phyloP scores from a whole-genome alignment of 2,113 vertebrate genomes.

The Oceanites oceanicus region DNA sequence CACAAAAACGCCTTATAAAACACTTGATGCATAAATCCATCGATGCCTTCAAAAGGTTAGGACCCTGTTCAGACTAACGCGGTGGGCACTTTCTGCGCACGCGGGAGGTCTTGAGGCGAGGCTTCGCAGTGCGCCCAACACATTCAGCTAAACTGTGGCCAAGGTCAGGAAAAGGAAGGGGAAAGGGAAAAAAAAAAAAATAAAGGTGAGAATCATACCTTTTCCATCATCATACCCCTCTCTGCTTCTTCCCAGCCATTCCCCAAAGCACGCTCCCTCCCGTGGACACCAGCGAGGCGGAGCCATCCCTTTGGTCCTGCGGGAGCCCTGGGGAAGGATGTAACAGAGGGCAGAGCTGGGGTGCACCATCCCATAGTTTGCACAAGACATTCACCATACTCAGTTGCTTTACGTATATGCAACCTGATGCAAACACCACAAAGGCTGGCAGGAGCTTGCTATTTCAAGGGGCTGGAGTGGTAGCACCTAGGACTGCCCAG shows the following conservation, averaged over 20 bases:
- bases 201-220: not conserved
- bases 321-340: not conserved
- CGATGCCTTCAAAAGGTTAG: constrained; percentile 50
- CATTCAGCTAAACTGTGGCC: not conserved
- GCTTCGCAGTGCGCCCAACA: not conserved
- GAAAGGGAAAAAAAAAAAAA: fast-evolving
- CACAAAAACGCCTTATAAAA: constrained; percentile 24
- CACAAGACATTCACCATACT: fast-evolving
- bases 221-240: not conserved
- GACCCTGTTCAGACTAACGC: constrained; percentile 32
- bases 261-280: not conserved
- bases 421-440: not conserved
- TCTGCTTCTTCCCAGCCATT: not conserved
- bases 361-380: not conserved
- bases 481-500: not conserved
- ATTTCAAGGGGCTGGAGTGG: not conserved
- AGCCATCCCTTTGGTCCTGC: not conserved
- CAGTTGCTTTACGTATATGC: not conserved
- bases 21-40: not conserved
- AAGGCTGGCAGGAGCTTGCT: not conserved
- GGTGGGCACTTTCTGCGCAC: not conserved
- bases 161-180: not conserved
- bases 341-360: not conserved
- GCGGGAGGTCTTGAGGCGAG: not conserved
- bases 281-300: not conserved